A percentile compares a stretch with the other conserved stretches of the same genome.
phyloP scores from a whole-genome alignment of 2,113 vertebrate genomes.

The Pithys albifrons region DNA sequence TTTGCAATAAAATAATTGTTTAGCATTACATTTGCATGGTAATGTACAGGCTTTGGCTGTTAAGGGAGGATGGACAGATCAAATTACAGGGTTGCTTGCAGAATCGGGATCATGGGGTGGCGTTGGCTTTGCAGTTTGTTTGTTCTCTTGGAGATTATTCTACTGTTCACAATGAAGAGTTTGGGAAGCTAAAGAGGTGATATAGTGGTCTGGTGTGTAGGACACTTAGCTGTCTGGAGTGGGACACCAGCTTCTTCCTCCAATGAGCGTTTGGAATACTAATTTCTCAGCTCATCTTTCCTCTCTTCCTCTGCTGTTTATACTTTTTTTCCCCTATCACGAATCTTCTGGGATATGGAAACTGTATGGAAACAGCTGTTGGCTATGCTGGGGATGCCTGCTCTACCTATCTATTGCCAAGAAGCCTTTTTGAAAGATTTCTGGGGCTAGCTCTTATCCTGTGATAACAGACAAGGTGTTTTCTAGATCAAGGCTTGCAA shows the following conservation, averaged over 20 bases:
- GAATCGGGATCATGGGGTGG: neutral
- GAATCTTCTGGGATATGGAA: neutral
- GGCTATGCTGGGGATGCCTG: neutral
- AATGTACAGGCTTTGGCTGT: neutral
- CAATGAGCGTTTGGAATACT: neutral
- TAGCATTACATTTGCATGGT: neutral
- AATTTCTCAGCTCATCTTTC: neutral
- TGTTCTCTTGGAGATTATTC: neutral
- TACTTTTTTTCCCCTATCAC: neutral
- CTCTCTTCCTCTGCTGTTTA: neutral
- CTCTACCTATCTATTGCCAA: neutral
- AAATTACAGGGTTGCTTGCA: neutral
- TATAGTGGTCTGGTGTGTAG: neutral
- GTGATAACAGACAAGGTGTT: neutral
- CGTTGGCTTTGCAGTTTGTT: neutral
- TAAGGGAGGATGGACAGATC: neutral
- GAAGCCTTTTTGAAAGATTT: neutral
- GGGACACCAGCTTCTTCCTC: neutral
- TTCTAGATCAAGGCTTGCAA: neutral
- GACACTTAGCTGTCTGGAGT: neutral
- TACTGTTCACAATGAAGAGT: neutral
- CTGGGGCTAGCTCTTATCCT: neutral
- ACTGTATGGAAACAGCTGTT: neutral
- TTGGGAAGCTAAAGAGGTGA: neutral
- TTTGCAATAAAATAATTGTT: neutral